A percentile compares a stretch with the other conserved stretches of the same genome.
Evolutionary conservation across 2,113 vertebrate genomes (phyloP).

Genomic region (Callocephalon fimbriatum): DNA sequence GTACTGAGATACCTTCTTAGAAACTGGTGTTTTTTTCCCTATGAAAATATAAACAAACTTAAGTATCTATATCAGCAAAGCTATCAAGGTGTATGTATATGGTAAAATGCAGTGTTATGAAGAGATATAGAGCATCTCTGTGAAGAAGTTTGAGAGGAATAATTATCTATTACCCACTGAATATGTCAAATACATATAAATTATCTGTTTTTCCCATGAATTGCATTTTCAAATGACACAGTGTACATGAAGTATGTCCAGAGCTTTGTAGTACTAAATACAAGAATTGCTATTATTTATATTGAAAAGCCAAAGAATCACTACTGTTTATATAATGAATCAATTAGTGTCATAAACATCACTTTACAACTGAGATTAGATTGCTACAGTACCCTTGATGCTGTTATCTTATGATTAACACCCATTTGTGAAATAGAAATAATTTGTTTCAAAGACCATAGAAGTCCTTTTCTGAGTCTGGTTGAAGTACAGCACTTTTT

Average conservation of each 20-base stretch:
- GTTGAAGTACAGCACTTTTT: neutral
- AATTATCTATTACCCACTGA: neutral
- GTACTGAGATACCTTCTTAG: neutral
- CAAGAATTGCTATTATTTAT: neutral
- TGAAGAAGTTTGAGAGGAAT: neutral
- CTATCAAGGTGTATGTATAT: neutral
- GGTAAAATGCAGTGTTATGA: neutral
- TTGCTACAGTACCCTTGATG: neutral
- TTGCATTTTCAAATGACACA: neutral
- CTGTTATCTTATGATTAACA: neutral
- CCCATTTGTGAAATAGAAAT: neutral
- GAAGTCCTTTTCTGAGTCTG: neutral
- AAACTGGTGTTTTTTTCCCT: neutral
- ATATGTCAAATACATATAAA: neutral
- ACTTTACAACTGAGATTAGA: conserved; percentile 9
- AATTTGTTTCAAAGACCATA: neutral
- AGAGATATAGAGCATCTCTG: neutral
- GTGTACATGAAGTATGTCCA: neutral
- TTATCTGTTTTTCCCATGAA: neutral
- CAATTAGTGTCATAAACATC: conserved; percentile 20
- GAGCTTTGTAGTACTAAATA: neutral
- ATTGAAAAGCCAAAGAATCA: neutral
- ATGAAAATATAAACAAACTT: neutral
- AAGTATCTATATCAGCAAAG: neutral
- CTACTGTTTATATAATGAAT: neutral